phyloP scores from a whole-genome alignment of 2,888 invertebrate species.

The Stenodera caucasica region DNA sequence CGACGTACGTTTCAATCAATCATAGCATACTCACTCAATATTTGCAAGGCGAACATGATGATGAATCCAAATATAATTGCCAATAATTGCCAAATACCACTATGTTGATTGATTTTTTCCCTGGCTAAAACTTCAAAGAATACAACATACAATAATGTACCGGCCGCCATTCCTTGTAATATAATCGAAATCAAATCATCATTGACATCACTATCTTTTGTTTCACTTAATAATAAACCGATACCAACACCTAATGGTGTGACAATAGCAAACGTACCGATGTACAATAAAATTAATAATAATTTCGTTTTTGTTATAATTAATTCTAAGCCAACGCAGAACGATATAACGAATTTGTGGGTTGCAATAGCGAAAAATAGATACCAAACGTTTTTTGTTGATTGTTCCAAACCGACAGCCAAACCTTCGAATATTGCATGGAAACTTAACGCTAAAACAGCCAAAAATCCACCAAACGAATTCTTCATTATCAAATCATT shows the following conservation, averaged over 20 bases:
- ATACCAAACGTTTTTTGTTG: conserved; percentile 67
- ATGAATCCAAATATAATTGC: conserved; percentile 62
- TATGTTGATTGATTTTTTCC: conserved; percentile 63
- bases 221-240: conserved; percentile 67
- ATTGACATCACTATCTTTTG: conserved; percentile 57
- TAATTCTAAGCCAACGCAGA: conserved; percentile 84
- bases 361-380: conserved; percentile 83
- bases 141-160: conserved; percentile 93
- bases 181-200: conserved; percentile 66
- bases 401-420: conserved; percentile 76
- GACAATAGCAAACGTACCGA: conserved; percentile 75
- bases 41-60: conserved; percentile 61
- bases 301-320: conserved; percentile 70
- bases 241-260: conserved; percentile 80
- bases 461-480: conserved; percentile 70
- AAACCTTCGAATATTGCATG: conserved; percentile 87
- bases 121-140: conserved; percentile 91
- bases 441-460: conserved; percentile 80
- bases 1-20: background rate
- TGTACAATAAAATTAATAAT: conserved; percentile 65
- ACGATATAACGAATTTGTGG: conserved; percentile 85
- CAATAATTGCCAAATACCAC: conserved; percentile 61
- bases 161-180: conserved; percentile 84
- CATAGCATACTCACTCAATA: conserved; percentile 51
- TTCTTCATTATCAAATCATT: conserved; percentile 44